A percentile compares a stretch with the other conserved stretches of the same genome.
Evolutionary conservation across 2,888 invertebrate species (phyloP).

Genomic region (Parelbella ahira): DNA sequence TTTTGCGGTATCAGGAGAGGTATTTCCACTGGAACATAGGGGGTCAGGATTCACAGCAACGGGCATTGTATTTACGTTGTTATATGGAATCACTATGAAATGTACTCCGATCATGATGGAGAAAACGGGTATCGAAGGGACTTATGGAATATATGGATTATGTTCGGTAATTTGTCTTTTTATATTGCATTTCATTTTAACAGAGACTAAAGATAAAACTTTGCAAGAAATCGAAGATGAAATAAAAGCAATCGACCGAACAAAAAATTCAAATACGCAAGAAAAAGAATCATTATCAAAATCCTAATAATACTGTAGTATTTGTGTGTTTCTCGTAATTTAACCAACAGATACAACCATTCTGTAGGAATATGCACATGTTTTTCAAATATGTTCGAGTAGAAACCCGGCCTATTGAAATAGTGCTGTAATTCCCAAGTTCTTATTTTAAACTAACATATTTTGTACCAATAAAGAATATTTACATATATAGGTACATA

Average conservation of each 20-base stretch:
- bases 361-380: no score
- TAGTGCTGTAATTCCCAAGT: no score
- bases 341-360: no score
- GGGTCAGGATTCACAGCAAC: slow-evolving; percentile 36
- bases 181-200: slow-evolving; percentile 35
- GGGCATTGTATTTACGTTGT: slow-evolving; percentile 36
- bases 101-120: slow-evolving; percentile 37
- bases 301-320: slow-evolving; percentile 1
- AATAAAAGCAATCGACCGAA: slow-evolving; percentile 29
- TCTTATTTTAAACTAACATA: no score
- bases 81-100: slow-evolving; percentile 34
- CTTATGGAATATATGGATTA: slow-evolving; percentile 32
- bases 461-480: no score
- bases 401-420: no score
- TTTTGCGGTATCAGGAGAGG: slow-evolving; percentile 40
- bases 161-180: slow-evolving; percentile 20
- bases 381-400: no score
- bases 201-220: slow-evolving; percentile 48
- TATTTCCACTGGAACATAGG: slow-evolving; percentile 45
- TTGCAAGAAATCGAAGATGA: slow-evolving; percentile 43
- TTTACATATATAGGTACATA: no score
- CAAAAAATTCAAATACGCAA: no score
- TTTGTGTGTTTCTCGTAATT: no score
- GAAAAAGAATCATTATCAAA: no score
- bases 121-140: slow-evolving; percentile 31